A percentile compares a stretch with the other conserved stretches of the same genome.
These are phyloP conservation scores for Heteronetta atricapilla DNA, from an alignment of 2,113 vertebrate species.

Conservation along the genomic window DNA sequence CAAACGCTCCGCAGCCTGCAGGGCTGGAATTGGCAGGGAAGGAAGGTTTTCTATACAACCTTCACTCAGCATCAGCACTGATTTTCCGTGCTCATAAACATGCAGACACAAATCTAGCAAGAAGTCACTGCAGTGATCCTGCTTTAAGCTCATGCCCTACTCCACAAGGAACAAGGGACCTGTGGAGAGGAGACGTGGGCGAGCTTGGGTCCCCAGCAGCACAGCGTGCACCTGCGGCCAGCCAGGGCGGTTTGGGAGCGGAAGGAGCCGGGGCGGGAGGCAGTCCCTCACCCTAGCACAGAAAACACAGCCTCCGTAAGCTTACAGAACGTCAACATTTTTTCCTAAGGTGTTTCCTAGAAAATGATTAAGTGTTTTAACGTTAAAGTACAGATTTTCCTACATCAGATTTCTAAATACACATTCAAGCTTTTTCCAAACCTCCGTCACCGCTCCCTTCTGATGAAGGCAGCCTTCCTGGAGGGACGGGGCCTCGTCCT, in stretches of 20 bases:
- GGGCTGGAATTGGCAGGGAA: background rate
- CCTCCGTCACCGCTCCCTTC: background rate
- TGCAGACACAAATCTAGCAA: background rate
- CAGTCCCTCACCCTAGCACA: background rate
- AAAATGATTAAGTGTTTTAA: background rate
- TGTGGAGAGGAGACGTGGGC: background rate
- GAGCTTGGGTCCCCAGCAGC: background rate
- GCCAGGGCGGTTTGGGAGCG: background rate
- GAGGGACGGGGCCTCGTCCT: background rate
- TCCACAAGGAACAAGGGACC: background rate
- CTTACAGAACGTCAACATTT: background rate
- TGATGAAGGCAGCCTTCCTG: background rate
- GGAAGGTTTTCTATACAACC: background rate
- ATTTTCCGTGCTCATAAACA: background rate
- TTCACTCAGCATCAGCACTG: background rate
- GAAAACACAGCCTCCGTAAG: background rate
- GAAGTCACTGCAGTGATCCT: background rate
- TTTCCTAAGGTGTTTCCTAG: background rate
- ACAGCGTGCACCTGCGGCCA: background rate
- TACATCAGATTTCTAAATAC: background rate
- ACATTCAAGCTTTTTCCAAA: fast-evolving
- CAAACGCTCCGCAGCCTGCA: background rate
- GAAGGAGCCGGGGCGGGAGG: background rate
- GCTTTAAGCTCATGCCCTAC: background rate
- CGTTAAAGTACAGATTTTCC: background rate